Conservation (phyloP, 2,797 vertebrate species). For the Triplophysa yarkandensis region DNA sequence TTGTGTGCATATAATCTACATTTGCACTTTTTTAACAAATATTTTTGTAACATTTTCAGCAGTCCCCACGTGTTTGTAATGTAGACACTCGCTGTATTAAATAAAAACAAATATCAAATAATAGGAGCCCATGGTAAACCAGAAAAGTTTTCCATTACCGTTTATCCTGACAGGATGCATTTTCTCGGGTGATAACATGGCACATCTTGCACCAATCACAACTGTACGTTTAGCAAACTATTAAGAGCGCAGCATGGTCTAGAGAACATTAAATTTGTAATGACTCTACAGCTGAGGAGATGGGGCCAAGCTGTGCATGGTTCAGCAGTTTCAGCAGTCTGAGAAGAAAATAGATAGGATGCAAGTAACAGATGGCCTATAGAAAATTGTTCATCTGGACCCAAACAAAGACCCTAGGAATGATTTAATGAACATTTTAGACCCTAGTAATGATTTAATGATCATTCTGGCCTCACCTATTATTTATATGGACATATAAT, state of each 20-base stretch:
- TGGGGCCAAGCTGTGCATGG: constrained; percentile 31
- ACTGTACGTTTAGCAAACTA: constrained; percentile 47
- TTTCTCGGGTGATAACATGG: constrained; percentile 3
- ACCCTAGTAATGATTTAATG: constrained; percentile 70
- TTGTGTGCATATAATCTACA: no score
- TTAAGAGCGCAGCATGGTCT: constrained; percentile 28
- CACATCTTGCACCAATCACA: constrained; percentile 40
- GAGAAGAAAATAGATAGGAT: constrained; percentile 55
- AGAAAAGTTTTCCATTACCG: neutral
- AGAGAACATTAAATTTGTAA: constrained; percentile 53
- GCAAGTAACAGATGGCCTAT: constrained; percentile 68
- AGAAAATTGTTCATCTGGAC: constrained; percentile 70
- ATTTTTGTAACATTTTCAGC: no score
- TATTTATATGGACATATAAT: constrained; percentile 77
- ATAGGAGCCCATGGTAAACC: neutral
- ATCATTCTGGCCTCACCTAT: constrained; percentile 71
- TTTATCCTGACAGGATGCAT: neutral
- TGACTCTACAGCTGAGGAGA: constrained; percentile 52
- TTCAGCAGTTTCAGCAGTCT: constrained; percentile 52
- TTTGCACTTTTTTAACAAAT: no score
- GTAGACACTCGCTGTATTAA: neutral
- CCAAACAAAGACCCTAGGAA: constrained; percentile 69
- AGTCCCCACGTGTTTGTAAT: no score
- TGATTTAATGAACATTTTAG: constrained; percentile 73
- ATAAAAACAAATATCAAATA: neutral